Base-by-base conservation (phyloP, 2,888 invertebrate genomes). In the Thera britannica region DNA sequence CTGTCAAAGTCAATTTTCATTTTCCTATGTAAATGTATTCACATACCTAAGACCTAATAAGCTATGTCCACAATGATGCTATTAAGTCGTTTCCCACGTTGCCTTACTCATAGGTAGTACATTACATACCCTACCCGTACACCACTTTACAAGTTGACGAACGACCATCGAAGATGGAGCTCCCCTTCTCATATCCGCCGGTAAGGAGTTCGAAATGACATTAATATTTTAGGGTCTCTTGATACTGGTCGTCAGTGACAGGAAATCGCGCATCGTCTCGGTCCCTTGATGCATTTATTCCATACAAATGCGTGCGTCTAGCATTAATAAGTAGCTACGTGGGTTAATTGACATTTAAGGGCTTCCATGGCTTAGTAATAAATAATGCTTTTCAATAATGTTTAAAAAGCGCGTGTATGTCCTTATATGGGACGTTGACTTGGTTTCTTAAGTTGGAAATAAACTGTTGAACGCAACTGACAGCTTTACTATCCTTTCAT, bases 31-130 rank as follows among this genome's bases (percentile, higher is more conserved):
- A 70, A 70, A 67, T 71, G 52, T 58, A 59, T 62, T 61, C 63
- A 60, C 62, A 65, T 61, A 61, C 66, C 67, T 62, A 62, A 55
- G 64, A 72, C 74, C 68, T 74, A 73, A 72, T 74, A 75, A 69
- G 75, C 72, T 72, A 66, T 75, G 70, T 70, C 75, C 69, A 77
- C 74, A 79, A 71, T 73, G 70, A 70, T 70, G 58, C 73, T 75
- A 71, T 75, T 79, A 78, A 76, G 66, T 67, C 72, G 75, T 73
- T 80, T 78, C 81, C 79, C 80, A 81, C 79, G 79, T 61, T 63
- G 57, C 54, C 60, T 34, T 65, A 51, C 69, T 73, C 62, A 56
- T 64, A 72, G 64, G 72, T 67, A 72, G 66, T 52, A 52, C 44
- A 44, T 58, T 54, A 61, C 38, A 44, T 62, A 54, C 67, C 58